Percentiles rank a stretch among this genome's conserved stretches.
Conservation (phyloP, 2,797 vertebrate genomes). For the Selene dorsalis region DNA sequence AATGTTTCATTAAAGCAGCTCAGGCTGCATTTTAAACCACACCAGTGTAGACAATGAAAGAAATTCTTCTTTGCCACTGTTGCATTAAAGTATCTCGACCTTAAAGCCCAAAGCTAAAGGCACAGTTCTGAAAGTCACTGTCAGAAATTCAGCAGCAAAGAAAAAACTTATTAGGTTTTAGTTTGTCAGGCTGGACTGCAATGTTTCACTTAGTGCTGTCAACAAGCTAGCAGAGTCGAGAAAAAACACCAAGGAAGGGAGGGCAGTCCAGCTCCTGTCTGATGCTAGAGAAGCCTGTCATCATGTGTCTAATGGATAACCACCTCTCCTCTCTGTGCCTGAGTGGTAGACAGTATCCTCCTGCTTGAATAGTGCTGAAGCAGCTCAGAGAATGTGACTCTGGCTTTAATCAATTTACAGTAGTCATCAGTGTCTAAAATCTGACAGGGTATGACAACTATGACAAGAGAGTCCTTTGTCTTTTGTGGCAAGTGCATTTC, state of each 20-base stretch:
- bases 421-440: constrained; percentile 9
- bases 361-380: neutral
- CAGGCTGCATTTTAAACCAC: constrained; percentile 40
- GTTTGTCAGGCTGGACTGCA: neutral
- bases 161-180: neutral
- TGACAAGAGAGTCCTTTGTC: neutral
- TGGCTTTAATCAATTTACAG: constrained; percentile 1
- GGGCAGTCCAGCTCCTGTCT: neutral
- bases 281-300: neutral
- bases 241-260: neutral
- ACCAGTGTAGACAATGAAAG: constrained; percentile 1
- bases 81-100: neutral
- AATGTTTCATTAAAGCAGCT: constrained; percentile 68
- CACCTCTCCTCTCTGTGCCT: neutral
- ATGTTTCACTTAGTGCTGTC: neutral
- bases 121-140: neutral
- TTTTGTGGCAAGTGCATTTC: constrained; percentile 1
- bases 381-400: neutral
- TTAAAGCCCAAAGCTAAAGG: neutral
- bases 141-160: neutral
- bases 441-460: constrained; percentile 2
- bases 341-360: neutral
- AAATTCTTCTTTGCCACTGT: constrained; percentile 5
- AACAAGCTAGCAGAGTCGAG: neutral
- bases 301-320: neutral